A percentile compares a stretch with the other conserved stretches of the same genome.
Conservation (phyloP, 2,113 vertebrate species). For the Arvicanthis niloticus region DNA sequence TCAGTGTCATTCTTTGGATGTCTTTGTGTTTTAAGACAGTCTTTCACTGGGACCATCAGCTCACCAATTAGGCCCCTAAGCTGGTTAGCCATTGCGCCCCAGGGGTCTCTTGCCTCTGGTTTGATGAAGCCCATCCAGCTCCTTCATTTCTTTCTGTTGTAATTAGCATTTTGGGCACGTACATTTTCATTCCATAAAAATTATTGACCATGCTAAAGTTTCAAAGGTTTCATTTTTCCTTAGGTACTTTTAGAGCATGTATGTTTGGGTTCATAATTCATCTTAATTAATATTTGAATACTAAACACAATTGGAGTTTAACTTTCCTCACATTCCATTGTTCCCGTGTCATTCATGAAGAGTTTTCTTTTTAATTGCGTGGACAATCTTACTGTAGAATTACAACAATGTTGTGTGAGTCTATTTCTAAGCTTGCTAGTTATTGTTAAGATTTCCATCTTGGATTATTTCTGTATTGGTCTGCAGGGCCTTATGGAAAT, state of each 20-base stretch:
- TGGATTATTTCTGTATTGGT: not conserved
- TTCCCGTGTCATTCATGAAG: not conserved
- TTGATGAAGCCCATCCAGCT: not conserved
- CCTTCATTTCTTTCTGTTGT: constrained; percentile 15
- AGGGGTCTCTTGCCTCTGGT: not conserved
- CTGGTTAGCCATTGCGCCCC: not conserved
- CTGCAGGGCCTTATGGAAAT: not conserved
- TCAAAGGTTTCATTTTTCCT: not conserved
- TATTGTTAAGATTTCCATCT: not conserved
- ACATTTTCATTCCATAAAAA: not conserved
- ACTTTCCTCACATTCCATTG: not conserved
- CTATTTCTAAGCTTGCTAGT: not conserved
- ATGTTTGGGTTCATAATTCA: constrained; percentile 1
- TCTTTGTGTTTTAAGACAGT: not conserved
- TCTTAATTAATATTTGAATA: not conserved
- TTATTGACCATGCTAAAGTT: not conserved
- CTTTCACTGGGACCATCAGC: not conserved
- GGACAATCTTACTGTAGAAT: not conserved
- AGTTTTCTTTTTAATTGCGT: not conserved
- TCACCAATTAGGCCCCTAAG: not conserved
- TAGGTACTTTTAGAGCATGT: not conserved
- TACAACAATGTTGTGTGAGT: not conserved
- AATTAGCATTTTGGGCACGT: not conserved
- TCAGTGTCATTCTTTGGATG: not conserved
- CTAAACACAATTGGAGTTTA: not conserved